phyloP scores from a whole-genome alignment of 92 coral and sea anemone species.

The Scolanthus callimorphus region DNA sequence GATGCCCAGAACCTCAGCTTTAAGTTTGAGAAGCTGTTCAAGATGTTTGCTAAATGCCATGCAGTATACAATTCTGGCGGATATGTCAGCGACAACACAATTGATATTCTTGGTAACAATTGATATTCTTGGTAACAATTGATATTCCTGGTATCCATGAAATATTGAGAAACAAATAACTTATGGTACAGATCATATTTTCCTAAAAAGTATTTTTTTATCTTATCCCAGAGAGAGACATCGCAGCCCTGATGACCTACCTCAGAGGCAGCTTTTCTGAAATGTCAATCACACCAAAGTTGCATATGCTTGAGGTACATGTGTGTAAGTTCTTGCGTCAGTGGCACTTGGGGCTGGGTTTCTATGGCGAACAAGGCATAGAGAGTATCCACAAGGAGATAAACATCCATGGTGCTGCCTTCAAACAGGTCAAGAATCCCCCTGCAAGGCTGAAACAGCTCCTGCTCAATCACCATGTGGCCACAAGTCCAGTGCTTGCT shows the following conservation, averaged over 20 bases:
- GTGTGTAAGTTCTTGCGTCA: too few relatives aligned
- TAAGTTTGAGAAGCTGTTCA: slow-evolving; percentile 18
- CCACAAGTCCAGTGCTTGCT: slow-evolving; percentile 18
- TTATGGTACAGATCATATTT: too few relatives aligned
- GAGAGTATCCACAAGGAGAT: too few relatives aligned
- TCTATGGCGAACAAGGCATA: too few relatives aligned
- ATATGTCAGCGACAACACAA: slow-evolving; percentile 17
- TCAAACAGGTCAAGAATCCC: slow-evolving; percentile 13
- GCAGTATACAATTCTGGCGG: slow-evolving; percentile 22
- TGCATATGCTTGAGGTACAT: too few relatives aligned
- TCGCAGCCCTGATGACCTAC: not conserved
- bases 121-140: too few relatives aligned
- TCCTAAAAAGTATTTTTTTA: too few relatives aligned
- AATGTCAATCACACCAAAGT: too few relatives aligned
- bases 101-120: too few relatives aligned
- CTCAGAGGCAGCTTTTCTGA: slow-evolving; percentile 15
- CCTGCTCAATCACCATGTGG: slow-evolving; percentile 15
- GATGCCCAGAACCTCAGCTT: slow-evolving; percentile 21
- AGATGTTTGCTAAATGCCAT: slow-evolving; percentile 26
- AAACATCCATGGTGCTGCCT: slow-evolving; percentile 12
- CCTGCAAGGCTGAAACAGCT: slow-evolving; percentile 17
- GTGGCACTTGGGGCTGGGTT: too few relatives aligned
- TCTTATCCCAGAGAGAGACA: too few relatives aligned
- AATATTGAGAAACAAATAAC: not conserved
- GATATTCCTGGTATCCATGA: too few relatives aligned